Base-by-base conservation (phyloP, 2,888 invertebrate genomes). In the Drosophila quinaria region DNA sequence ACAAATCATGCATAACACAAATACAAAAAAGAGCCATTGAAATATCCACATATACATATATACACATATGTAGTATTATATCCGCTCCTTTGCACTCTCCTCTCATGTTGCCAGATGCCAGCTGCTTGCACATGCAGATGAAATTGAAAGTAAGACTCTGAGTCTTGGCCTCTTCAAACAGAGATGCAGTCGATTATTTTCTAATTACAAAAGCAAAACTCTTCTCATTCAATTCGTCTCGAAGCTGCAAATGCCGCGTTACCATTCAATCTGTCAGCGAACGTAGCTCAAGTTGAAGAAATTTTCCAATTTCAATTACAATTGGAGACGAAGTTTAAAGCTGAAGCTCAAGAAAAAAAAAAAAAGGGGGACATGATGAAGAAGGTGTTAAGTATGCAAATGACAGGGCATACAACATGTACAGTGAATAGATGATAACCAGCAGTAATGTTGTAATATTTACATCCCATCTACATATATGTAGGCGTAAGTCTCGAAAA, bases 371-470 rank as follows among this genome's bases (percentile, higher is more conserved):
- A 42, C 41, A 51, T 41, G 29, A 13, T 49, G 44, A 51, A 56
- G 59, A 81, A 84, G 84, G 84, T 84, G 89, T 84, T 84, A 84
- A 84, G 84, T 89, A 89, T 89, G 89, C 87, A 84, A 84, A 84
- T 89, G 84, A 89, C 89, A 77, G 86, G 88, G 80, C 62, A 78
- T 41, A 64, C 79, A 67, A 51, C 58, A 62, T 44, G 46, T 33
- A 47, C 58, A 58, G 29, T 58, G 58, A 55, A 55, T 35, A 13
- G 55, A 42, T 44, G 51, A 59, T 54, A 66, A 66, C 59, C 59
- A 65, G 74, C 68, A 71, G 65, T 81, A 75, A 85, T 85, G 89
- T 89, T 87, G 84, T 85, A 85, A 85, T 85, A 87, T 85, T 89
- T 89, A 87, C 86, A 19, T 17, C 19, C 15, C 51, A 42, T 42